phyloP scores from a whole-genome alignment of 2,888 invertebrate genomes.

The Eilema caniola region DNA sequence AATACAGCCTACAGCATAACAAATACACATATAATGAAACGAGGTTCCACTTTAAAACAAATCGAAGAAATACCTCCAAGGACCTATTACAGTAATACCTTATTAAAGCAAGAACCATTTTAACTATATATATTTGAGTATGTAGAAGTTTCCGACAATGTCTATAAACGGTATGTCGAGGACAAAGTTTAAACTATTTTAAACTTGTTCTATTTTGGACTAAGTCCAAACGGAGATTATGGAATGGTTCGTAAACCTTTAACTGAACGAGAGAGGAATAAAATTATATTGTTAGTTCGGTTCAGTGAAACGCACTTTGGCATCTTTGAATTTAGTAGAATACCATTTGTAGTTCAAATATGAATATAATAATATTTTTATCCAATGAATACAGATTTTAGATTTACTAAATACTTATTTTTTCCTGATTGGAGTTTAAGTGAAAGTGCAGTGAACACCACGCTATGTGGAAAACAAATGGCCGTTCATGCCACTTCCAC shows the following conservation, averaged over 20 bases:
- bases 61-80: background rate
- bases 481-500: too few relatives aligned
- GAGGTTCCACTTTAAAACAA: background rate
- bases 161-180: slow-evolving; percentile 9
- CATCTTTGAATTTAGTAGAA: background rate
- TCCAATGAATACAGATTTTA: background rate
- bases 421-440: too few relatives aligned
- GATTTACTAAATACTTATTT: too few relatives aligned
- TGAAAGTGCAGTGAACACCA: too few relatives aligned
- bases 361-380: background rate
- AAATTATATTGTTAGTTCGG: slow-evolving; percentile 11
- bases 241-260: slow-evolving; percentile 7
- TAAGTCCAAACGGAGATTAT: slow-evolving; percentile 20
- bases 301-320: slow-evolving; percentile 4
- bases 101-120: background rate
- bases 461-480: too few relatives aligned
- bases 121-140: background rate
- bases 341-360: background rate
- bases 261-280: slow-evolving; percentile 8
- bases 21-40: too few relatives aligned
- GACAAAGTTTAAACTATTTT: slow-evolving; percentile 14
- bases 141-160: background rate
- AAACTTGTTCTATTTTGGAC: slow-evolving; percentile 21
- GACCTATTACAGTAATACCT: background rate
- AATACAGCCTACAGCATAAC: too few relatives aligned